Conservation (phyloP, 2,888 invertebrate genomes). For the Alcis repandata region DNA sequence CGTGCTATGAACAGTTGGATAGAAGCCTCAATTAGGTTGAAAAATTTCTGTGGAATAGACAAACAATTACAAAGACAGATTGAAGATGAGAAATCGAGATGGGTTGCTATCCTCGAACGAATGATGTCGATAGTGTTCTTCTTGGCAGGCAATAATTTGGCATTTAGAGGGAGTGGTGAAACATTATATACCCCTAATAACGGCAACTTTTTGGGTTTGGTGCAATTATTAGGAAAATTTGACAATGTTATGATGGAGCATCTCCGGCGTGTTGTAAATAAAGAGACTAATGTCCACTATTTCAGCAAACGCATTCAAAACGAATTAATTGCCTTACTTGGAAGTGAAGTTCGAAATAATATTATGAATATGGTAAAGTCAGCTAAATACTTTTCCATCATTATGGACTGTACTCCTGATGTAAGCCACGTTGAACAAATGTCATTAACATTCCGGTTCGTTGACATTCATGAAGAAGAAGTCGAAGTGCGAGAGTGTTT, state of each 20-base stretch:
- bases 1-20: neutral
- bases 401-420: neutral
- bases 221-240: neutral
- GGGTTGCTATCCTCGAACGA: no score
- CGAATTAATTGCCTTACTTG: neutral
- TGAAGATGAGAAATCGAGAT: constrained; percentile 6
- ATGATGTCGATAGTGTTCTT: no score
- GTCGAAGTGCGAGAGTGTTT: neutral
- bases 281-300: neutral
- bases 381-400: neutral
- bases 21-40: constrained; percentile 1
- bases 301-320: neutral
- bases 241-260: neutral
- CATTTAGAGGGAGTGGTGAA: neutral
- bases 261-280: neutral
- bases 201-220: neutral
- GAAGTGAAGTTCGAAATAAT: no score
- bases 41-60: constrained; percentile 2
- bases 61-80: constrained; percentile 2
- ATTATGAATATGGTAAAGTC: neutral
- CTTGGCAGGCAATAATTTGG: constrained; percentile 3
- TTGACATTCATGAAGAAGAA: neutral
- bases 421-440: constrained; percentile 6
- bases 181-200: constrained; percentile 1
- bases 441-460: neutral